Conservation (phyloP, 1,140 invertebrate species). For the Chrysomallon squamiferum region DNA sequence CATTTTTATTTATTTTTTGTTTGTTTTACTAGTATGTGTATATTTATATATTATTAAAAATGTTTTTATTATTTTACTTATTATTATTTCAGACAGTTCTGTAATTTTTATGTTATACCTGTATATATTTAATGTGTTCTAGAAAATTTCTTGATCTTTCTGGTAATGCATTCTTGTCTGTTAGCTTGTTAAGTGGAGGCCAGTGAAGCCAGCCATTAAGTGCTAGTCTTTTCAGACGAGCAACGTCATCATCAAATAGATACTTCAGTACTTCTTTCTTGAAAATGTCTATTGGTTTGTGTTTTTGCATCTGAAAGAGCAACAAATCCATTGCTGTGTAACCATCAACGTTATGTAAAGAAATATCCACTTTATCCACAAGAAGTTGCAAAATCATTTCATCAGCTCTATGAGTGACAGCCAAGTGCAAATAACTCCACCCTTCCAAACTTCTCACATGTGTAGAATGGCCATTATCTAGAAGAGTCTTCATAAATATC, state of each 20-base stretch:
- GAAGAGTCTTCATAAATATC: constrained; percentile 1
- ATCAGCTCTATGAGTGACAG: constrained; percentile 12
- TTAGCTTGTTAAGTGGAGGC: background rate
- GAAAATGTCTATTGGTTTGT: background rate
- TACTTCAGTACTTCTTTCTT: constrained; percentile 2
- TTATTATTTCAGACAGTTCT: too few species aligned
- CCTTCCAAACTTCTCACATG: constrained; percentile 14
- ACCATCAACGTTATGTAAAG: constrained; percentile 12
- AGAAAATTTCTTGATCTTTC: background rate
- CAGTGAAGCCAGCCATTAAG: constrained; percentile 17
- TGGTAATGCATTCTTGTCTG: background rate
- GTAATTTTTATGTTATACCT: too few species aligned
- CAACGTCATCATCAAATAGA: constrained; percentile 3
- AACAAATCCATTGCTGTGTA: constrained; percentile 13
- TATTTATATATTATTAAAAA: too few species aligned
- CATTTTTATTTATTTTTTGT: too few species aligned
- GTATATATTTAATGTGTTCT: background rate
- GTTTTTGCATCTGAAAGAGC: background rate
- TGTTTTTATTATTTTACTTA: too few species aligned
- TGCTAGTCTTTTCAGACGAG: constrained; percentile 6
- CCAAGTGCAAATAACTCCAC: constrained; percentile 21
- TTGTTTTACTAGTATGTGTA: too few species aligned
- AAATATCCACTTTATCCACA: constrained; percentile 3
- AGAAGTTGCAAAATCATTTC: constrained; percentile 2
- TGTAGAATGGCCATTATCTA: background rate